phyloP scores from a whole-genome alignment of 2,113 vertebrate species.

The Astur gentilis region DNA sequence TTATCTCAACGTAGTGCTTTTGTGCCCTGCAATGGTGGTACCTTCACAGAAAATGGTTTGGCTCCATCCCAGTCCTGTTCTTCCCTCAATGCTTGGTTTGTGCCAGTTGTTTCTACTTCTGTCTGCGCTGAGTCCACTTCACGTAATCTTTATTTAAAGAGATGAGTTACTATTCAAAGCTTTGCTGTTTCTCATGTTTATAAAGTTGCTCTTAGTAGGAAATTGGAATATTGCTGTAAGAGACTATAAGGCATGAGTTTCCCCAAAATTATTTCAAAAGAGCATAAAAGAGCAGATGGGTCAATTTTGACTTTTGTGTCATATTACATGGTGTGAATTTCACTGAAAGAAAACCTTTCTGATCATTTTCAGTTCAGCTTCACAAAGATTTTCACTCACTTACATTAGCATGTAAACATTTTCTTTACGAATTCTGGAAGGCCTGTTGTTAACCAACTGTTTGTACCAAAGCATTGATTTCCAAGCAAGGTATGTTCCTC shows the following conservation, averaged over 20 bases:
- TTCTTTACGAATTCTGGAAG: background rate
- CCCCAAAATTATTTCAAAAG: background rate
- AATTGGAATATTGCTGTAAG: background rate
- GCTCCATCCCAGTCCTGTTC: background rate
- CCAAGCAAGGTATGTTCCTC: background rate
- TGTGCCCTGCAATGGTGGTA: background rate
- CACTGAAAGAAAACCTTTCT: background rate
- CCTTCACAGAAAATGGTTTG: background rate
- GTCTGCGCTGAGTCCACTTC: background rate
- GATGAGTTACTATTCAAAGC: background rate
- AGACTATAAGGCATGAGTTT: background rate
- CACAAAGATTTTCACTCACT: background rate
- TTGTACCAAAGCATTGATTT: background rate
- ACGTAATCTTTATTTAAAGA: background rate
- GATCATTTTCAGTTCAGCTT: background rate
- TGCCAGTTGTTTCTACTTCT: background rate
- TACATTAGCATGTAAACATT: background rate
- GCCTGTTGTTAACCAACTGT: background rate
- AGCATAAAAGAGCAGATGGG: background rate
- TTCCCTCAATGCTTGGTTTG: background rate
- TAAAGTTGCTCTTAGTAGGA: background rate
- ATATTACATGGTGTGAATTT: background rate
- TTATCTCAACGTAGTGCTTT: background rate
- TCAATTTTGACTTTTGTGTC: background rate
- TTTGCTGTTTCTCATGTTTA: background rate